These are phyloP conservation scores for Drosophila ustulata DNA, from an alignment of 2,888 invertebrate species.

Conservation along the genomic window DNA sequence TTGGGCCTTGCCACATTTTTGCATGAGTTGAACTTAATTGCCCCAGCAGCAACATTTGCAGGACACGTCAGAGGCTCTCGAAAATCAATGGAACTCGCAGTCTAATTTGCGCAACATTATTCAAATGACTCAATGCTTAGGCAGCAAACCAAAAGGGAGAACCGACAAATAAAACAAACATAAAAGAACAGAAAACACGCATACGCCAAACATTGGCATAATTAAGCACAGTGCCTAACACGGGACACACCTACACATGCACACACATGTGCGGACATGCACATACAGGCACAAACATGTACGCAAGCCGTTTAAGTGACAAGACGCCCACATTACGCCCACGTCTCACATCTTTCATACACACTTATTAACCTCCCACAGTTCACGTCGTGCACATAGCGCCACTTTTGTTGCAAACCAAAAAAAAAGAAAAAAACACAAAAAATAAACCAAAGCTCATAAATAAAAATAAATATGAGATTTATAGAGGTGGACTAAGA, in stretches of 20 bases:
- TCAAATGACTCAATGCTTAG: slow-evolving; percentile 59
- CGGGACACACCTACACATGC: slow-evolving; percentile 32
- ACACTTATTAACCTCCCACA: slow-evolving; percentile 44
- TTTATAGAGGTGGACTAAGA: slow-evolving; percentile 3
- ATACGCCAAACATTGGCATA: slow-evolving; percentile 65
- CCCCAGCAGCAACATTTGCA: slow-evolving; percentile 11
- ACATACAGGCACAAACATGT: slow-evolving; percentile 12
- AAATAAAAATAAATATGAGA: background rate
- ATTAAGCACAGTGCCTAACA: slow-evolving; percentile 62
- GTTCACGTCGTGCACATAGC: slow-evolving; percentile 69
- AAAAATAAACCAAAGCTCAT: background rate
- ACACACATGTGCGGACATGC: slow-evolving; percentile 1
- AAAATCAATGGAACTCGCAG: slow-evolving; percentile 61
- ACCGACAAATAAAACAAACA: slow-evolving; percentile 3
- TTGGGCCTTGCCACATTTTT: slow-evolving; percentile 41
- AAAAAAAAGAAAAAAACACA: background rate
- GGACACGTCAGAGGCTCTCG: slow-evolving; percentile 26
- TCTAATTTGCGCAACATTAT: slow-evolving; percentile 53
- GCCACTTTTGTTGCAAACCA: slow-evolving; percentile 58
- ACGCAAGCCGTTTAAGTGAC: slow-evolving; percentile 33
- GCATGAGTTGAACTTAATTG: slow-evolving; percentile 63
- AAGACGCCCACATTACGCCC: slow-evolving; percentile 46
- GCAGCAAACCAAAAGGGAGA: slow-evolving; percentile 23
- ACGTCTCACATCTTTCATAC: slow-evolving; percentile 31
- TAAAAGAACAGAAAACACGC: slow-evolving; percentile 55